Evolutionary conservation across 2,888 invertebrate genomes (phyloP).

Genomic region (Belgica antarctica): DNA sequence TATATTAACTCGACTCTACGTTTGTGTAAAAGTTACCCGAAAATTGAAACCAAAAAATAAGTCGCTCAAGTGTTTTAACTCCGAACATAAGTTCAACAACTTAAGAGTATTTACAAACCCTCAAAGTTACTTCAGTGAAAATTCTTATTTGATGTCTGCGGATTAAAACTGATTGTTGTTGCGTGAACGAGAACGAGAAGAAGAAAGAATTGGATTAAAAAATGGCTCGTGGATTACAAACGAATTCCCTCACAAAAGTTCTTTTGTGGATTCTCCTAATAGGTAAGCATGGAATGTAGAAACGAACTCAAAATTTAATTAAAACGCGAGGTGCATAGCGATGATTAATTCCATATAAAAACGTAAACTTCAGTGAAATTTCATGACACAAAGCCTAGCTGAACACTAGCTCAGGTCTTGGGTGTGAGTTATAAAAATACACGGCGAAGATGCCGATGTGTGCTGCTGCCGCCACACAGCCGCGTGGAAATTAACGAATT

Average conservation of each 20-base stretch:
- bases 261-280: background rate
- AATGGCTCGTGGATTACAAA: slow-evolving; percentile 12
- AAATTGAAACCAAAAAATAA: background rate
- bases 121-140: background rate
- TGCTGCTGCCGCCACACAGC: background rate
- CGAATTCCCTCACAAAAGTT: slow-evolving; percentile 10
- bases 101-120: background rate
- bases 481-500: background rate
- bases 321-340: background rate
- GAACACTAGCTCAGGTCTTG: background rate
- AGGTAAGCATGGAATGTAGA: background rate
- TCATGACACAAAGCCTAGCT: background rate
- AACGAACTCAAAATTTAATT: background rate
- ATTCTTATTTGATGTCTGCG: background rate
- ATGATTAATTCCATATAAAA: background rate
- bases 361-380: background rate
- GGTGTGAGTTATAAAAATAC: slow-evolving; percentile 23
- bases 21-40: slow-evolving; percentile 8
- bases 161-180: background rate
- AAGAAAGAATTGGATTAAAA: background rate
- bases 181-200: background rate
- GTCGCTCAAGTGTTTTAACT: background rate
- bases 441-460: background rate
- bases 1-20: background rate
- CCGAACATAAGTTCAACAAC: background rate